Evolutionary conservation across 1,140 invertebrate species (phyloP), one percentile per base, ranked within the genome.

Genomic region (Cryptotermes secundus): DNA sequence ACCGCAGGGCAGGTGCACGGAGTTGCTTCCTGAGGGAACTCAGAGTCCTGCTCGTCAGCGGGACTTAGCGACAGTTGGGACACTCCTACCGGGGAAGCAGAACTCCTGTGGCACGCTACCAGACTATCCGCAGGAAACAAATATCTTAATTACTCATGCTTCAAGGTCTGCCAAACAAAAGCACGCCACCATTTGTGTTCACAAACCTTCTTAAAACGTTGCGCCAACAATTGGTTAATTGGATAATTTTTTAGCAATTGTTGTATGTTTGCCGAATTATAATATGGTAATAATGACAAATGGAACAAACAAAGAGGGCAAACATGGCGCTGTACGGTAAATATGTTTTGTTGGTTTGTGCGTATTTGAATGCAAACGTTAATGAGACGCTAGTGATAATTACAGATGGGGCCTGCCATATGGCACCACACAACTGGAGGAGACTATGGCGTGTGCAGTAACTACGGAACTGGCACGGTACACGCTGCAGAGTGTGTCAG

Each of bases 241-340:
- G 59, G 59, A 72, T 72, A 72, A 72, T 72, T 72, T 72, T 72
- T 72, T 26, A 72, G 59, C 59, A 72, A 72, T 72, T 72, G 59
- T 72, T 31, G 7, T 72, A n/a, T 72, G 59, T 72, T 72, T 72
- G n/a, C 59, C n/a, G 59, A 72, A 72, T 72, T 72, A 31, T 72
- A 72, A 72, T 72, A 72, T 31, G 59, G 59, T 72, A 72, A 72
- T 72, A 72, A 72, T 72, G 59, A 72, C 59, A 72, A 72, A 72
- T 72, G n/a, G n/a, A 72, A 72, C n/a, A 72, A 72, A 72, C 59
- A 72, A 72, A 72, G 59, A n/a, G 59, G 31, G 59, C 59, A 72
- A 72, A 72, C 59, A 72, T 31, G 9, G 59, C 16, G 59, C 59
- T 26, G 59, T 31, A 72, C 9, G 59, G 59, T 72, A 72, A 72